Conservation (phyloP, 2,797 vertebrate species). For the Clarias pachynema region DNA sequence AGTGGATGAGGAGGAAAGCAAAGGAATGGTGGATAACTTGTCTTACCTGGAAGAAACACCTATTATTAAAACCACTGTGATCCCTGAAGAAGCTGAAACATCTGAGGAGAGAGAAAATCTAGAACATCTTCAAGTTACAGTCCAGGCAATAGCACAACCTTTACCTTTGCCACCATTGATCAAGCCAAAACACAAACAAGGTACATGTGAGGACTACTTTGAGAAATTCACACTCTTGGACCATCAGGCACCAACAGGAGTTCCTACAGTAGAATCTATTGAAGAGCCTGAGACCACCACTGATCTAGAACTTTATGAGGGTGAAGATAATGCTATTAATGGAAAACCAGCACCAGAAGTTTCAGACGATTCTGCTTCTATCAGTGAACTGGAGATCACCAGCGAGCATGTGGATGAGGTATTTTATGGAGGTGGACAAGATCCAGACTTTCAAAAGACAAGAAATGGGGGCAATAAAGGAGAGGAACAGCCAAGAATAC, state of each 20-base stretch:
- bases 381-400: conserved; percentile 71
- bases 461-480: background rate
- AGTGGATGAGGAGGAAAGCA: conserved; percentile 89
- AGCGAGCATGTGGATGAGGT: conserved; percentile 83
- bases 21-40: conserved; percentile 83
- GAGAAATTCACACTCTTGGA: conserved; percentile 87
- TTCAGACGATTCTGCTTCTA: conserved; percentile 53
- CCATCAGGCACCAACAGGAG: conserved; percentile 73
- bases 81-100: conserved; percentile 44
- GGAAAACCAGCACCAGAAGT: conserved; percentile 48
- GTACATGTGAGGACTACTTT: conserved; percentile 84
- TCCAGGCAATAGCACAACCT: conserved; percentile 59
- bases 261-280: conserved; percentile 59
- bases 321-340: background rate
- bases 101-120: conserved; percentile 9
- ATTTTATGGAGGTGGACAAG: conserved; percentile 75
- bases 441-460: background rate
- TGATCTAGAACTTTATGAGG: conserved; percentile 11
- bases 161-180: conserved; percentile 64
- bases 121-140: background rate
- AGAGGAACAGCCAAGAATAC: conserved; percentile 54
- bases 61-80: conserved; percentile 65
- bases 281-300: conserved; percentile 34
- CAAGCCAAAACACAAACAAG: conserved; percentile 55
- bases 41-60: conserved; percentile 83